Evolutionary conservation across 2,113 vertebrate genomes (phyloP).

Genomic region (Petaurus breviceps): DNA sequence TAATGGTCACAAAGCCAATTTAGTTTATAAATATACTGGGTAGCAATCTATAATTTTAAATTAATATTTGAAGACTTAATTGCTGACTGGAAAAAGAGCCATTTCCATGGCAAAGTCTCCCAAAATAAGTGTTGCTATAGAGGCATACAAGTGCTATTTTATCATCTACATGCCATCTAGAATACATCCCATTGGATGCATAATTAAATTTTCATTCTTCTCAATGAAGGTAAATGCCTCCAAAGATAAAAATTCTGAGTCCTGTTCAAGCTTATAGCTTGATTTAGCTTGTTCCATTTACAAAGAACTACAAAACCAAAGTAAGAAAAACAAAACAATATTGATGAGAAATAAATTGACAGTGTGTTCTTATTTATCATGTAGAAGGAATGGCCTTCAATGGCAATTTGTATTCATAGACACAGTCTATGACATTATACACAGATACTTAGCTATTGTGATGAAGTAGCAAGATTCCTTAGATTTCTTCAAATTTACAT

Average conservation of each 20-base stretch:
- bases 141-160: background rate
- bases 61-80: background rate
- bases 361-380: background rate
- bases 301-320: background rate
- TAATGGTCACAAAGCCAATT: background rate
- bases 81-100: background rate
- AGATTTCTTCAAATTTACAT: conserved; percentile 7
- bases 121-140: background rate
- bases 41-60: background rate
- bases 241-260: background rate
- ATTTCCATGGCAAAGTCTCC: background rate
- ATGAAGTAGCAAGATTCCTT: background rate
- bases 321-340: background rate
- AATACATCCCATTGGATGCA: background rate
- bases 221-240: background rate
- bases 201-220: background rate
- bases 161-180: background rate
- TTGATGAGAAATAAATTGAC: background rate
- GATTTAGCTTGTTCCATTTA: background rate
- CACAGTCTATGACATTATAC: background rate
- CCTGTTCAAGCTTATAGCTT: background rate
- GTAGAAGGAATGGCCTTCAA: background rate
- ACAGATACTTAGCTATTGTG: background rate
- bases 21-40: conserved; percentile 27
- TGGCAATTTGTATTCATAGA: conserved; percentile 1